phyloP scores from a whole-genome alignment of 2,113 vertebrate genomes.

The Panthera uncia region DNA sequence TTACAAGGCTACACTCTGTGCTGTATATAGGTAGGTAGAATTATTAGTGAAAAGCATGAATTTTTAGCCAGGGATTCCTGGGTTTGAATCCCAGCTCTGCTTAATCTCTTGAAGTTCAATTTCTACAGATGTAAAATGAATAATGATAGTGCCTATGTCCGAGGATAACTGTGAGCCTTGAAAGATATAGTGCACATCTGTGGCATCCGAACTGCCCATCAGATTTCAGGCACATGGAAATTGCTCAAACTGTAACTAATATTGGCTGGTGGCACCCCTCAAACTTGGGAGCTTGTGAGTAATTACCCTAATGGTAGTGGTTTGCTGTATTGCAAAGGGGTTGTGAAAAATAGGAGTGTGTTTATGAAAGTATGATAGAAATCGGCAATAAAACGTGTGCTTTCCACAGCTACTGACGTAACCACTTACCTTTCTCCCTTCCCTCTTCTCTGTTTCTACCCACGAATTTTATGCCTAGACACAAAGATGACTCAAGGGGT shows the following conservation, averaged over 20 bases:
- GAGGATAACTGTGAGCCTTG: not conserved
- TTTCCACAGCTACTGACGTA: not conserved
- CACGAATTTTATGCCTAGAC: not conserved
- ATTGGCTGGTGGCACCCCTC: not conserved
- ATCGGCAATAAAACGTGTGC: not conserved
- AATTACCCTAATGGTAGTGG: not conserved
- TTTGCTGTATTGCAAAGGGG: not conserved
- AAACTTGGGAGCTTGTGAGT: not conserved
- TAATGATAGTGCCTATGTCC: rapidly evolving
- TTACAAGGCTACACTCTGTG: not conserved
- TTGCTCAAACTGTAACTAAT: not conserved
- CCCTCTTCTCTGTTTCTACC: not conserved
- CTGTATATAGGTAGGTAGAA: not conserved
- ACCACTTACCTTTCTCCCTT: not conserved
- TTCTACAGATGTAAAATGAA: not conserved
- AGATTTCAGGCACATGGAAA: not conserved
- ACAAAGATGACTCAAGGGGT: not conserved
- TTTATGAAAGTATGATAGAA: not conserved
- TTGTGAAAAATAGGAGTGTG: not conserved
- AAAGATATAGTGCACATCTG: not conserved
- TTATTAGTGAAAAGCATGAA: not conserved
- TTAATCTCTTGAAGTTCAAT: not conserved
- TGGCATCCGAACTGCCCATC: not conserved
- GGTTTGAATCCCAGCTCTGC: not conserved
- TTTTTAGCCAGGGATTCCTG: not conserved